Conservation (phyloP, 2,888 invertebrate genomes). For the Hypercompe scribonia region DNA sequence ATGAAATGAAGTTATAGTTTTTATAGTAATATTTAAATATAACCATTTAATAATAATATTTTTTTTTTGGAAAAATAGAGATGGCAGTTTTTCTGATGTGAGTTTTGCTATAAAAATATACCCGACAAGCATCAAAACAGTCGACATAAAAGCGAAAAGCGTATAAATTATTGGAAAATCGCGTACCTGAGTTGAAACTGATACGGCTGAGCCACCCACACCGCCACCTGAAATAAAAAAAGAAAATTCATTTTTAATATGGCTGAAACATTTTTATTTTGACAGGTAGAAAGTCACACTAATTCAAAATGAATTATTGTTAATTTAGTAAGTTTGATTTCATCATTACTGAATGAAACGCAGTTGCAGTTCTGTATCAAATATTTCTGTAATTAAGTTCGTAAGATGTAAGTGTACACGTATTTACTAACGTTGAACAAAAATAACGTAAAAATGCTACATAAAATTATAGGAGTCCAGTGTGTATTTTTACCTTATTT, state of each 20-base stretch:
- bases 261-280: not conserved
- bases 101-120: not conserved
- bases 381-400: not conserved
- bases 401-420: too few relatives aligned
- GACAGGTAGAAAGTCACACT: not conserved
- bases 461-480: too few relatives aligned
- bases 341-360: not conserved
- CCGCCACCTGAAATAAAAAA: slow-evolving; percentile 70
- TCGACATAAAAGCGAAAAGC: not conserved
- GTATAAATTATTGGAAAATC: slow-evolving; percentile 20
- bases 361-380: not conserved
- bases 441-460: too few relatives aligned
- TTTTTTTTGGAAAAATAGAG: not conserved
- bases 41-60: too few relatives aligned
- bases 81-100: not conserved
- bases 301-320: not conserved
- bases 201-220: slow-evolving; percentile 72
- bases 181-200: slow-evolving; percentile 82
- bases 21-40: too few relatives aligned
- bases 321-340: not conserved
- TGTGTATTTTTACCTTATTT: too few relatives aligned
- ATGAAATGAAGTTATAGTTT: too few relatives aligned
- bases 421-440: too few relatives aligned
- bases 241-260: slow-evolving; percentile 35
- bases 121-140: not conserved